Conservation (phyloP, 2,797 vertebrate genomes). For the Lerista edwardsae region DNA sequence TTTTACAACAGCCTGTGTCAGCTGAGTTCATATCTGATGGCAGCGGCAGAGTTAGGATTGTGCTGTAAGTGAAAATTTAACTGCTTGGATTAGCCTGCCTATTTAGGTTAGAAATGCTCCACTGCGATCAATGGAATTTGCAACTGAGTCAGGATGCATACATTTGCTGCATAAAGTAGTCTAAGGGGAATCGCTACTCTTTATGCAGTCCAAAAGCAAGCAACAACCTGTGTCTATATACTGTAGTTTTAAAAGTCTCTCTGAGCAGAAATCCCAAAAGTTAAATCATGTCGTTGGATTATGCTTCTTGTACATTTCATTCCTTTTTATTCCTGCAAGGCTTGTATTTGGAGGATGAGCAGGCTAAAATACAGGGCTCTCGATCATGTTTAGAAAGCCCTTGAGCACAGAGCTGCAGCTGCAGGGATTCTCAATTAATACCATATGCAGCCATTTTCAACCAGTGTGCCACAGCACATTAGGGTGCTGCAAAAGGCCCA, state of each 20-base stretch:
- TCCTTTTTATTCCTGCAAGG: neutral
- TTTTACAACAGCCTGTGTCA: no score
- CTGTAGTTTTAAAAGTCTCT: neutral
- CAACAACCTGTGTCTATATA: neutral
- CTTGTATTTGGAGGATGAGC: neutral
- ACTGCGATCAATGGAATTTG: neutral
- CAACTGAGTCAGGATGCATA: neutral
- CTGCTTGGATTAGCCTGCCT: no score
- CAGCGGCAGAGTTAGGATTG: no score
- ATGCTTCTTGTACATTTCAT: neutral
- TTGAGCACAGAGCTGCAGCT: no score
- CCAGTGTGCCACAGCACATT: no score
- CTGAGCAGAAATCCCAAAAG: neutral
- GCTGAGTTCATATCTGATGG: no score
- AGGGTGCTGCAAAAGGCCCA: no score
- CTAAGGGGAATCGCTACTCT: neutral
- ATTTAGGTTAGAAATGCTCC: neutral
- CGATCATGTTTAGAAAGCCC: no score
- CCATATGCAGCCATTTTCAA: no score
- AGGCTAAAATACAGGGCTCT: neutral
- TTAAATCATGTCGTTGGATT: neutral
- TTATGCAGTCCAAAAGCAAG: neutral
- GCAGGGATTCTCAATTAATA: no score
- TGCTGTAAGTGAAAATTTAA: no score
- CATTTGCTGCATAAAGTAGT: neutral